phyloP scores from a whole-genome alignment of 2,113 vertebrate species.

The Epinephelus moara region DNA sequence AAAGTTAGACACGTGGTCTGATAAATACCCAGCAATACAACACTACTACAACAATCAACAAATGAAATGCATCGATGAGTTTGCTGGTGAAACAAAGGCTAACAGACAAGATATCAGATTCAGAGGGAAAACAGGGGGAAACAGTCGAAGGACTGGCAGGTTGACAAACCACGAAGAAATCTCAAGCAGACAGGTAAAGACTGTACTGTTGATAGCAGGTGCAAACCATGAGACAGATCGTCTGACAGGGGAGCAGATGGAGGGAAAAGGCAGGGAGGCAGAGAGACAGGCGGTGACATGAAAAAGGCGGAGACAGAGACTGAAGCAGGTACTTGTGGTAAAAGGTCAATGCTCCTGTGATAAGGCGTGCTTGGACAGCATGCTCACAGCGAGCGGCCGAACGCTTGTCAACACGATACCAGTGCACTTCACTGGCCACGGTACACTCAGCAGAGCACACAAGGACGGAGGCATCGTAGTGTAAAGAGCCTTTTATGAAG shows the following conservation, averaged over 20 bases:
- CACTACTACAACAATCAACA: too few species aligned
- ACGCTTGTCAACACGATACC: conserved; percentile 64
- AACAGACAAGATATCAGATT: too few species aligned
- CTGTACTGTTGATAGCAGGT: neutral
- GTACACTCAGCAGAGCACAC: conserved; percentile 26
- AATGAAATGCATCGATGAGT: too few species aligned
- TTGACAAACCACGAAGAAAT: neutral
- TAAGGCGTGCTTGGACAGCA: conserved; percentile 58
- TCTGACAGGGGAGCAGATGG: conserved; percentile 38
- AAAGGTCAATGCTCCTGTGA: conserved; percentile 76
- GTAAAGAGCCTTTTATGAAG: conserved; percentile 7
- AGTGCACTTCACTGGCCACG: conserved; percentile 52
- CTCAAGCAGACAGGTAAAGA: neutral
- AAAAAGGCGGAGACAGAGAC: conserved; percentile 39
- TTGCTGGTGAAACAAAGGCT: too few species aligned
- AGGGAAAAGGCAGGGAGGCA: conserved; percentile 17
- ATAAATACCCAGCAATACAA: too few species aligned
- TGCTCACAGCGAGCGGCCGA: conserved; percentile 54
- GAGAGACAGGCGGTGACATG: conserved; percentile 29
- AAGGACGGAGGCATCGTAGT: conserved; percentile 2
- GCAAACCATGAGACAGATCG: neutral
- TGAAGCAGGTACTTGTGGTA: conserved; percentile 36
- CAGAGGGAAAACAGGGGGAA: too few species aligned
- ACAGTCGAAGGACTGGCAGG: neutral
- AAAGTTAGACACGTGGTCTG: too few species aligned